A percentile compares a stretch with the other conserved stretches of the same genome.
Evolutionary conservation across 2,113 vertebrate species (phyloP).

Genomic region (Microcebus ravelobensis): DNA sequence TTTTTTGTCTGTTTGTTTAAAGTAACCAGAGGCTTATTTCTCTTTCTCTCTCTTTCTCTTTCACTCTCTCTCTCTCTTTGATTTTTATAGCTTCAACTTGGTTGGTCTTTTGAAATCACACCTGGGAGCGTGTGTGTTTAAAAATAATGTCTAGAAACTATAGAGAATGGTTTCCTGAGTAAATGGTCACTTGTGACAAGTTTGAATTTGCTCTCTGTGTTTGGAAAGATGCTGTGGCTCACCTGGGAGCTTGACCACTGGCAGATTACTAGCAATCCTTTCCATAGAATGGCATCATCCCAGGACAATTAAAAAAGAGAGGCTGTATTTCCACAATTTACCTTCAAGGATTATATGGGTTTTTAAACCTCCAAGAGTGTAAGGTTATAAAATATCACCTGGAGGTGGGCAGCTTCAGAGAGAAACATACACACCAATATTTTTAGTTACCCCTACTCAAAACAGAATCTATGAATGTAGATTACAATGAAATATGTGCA

Average conservation of each 20-base stretch:
- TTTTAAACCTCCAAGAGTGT: background rate
- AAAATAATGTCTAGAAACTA: background rate
- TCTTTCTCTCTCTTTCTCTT: background rate
- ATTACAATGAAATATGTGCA: background rate
- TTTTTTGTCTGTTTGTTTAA: background rate
- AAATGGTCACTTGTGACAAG: background rate
- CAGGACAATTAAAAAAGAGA: background rate
- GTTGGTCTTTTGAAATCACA: constrained; percentile 10
- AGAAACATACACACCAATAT: background rate
- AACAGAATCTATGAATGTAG: constrained; percentile 29
- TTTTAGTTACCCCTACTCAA: background rate
- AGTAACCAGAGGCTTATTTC: background rate
- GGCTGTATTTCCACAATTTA: background rate
- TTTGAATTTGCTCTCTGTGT: constrained; percentile 31
- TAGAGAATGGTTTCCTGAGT: background rate
- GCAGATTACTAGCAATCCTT: background rate
- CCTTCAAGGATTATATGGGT: background rate
- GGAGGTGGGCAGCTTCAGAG: background rate
- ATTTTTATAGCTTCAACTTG: background rate
- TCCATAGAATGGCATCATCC: background rate
- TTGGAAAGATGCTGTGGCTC: background rate
- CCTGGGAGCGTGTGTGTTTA: background rate
- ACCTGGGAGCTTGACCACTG: background rate
- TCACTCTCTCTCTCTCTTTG: background rate
- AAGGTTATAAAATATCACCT: background rate